A percentile compares a stretch with the other conserved stretches of the same genome.
phyloP scores from a whole-genome alignment of 2,113 vertebrate species.

The Hyperopisus bebe region DNA sequence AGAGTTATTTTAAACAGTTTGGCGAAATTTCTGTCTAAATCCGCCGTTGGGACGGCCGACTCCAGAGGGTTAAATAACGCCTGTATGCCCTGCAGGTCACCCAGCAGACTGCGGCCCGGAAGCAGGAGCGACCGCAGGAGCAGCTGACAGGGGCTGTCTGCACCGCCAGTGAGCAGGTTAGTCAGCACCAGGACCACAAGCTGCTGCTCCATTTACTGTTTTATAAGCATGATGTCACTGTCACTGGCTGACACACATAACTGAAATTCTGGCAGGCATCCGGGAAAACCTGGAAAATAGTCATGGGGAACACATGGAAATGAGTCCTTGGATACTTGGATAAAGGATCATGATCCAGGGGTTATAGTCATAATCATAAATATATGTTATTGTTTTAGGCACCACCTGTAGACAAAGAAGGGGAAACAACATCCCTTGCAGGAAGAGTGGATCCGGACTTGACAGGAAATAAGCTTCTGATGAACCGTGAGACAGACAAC shows the following conservation, averaged over 20 bases:
- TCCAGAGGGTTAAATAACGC: not conserved
- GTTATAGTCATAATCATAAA: not conserved
- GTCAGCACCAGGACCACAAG: not conserved
- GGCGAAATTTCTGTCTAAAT: no score
- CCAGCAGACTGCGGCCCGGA: not conserved
- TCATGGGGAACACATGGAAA: not conserved
- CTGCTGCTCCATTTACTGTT: not conserved
- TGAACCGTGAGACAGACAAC: not conserved
- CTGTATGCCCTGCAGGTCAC: slow-evolving; percentile 21
- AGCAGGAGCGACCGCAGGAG: not conserved
- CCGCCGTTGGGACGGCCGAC: no score
- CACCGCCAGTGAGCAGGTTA: not conserved
- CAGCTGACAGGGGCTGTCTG: not conserved
- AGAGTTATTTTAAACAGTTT: no score
- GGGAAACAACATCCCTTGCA: not conserved
- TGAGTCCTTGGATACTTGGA: not conserved
- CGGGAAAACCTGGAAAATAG: not conserved
- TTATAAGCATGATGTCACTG: not conserved
- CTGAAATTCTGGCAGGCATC: not conserved
- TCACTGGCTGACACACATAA: not conserved
- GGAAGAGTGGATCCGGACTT: not conserved
- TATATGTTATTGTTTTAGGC: not conserved
- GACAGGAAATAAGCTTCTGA: not conserved
- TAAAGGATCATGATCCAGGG: not conserved
- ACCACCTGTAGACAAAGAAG: not conserved